Conservation (phyloP, 1,140 invertebrate species). For the Neuroterus valhalla region DNA sequence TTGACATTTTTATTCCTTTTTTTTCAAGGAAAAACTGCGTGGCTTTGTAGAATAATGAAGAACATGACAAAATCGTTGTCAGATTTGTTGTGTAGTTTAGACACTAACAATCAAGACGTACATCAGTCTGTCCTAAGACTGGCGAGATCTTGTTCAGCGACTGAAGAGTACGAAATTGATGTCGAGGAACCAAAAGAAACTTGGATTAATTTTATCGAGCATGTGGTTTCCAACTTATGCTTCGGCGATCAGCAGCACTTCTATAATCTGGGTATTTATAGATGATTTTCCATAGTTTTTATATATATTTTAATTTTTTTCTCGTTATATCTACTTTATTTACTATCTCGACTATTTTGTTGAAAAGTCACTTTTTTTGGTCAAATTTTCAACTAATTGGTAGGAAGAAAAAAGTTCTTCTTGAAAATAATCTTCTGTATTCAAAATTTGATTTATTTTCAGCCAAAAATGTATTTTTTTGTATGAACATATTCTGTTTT, state of each 20-base stretch:
- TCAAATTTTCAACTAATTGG: no score
- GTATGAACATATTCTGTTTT: no score
- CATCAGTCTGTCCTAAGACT: constrained; percentile 66
- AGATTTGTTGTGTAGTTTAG: constrained; percentile 58
- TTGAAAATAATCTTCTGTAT: no score
- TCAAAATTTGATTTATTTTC: no score
- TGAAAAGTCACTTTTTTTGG: no score
- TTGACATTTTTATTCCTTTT: constrained; percentile 4
- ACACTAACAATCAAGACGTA: constrained; percentile 62
- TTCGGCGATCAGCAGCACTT: constrained; percentile 72
- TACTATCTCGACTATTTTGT: no score
- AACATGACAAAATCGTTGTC: constrained; percentile 64
- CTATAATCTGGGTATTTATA: constrained; percentile 74
- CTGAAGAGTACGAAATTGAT: constrained; percentile 48
- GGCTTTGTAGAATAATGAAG: constrained; percentile 61
- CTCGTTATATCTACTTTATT: no score
- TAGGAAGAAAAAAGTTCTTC: no score
- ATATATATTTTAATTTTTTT: no score
- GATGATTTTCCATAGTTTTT: no score
- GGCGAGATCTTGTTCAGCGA: constrained; percentile 59
- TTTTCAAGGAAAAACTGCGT: constrained; percentile 49
- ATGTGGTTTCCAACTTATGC: constrained; percentile 63
- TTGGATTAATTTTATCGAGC: constrained; percentile 64
- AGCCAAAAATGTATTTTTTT: no score
- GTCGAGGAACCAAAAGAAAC: constrained; percentile 48